Evolutionary conservation across 2,113 vertebrate genomes (phyloP).

Genomic region (Pedionomus torquatus): DNA sequence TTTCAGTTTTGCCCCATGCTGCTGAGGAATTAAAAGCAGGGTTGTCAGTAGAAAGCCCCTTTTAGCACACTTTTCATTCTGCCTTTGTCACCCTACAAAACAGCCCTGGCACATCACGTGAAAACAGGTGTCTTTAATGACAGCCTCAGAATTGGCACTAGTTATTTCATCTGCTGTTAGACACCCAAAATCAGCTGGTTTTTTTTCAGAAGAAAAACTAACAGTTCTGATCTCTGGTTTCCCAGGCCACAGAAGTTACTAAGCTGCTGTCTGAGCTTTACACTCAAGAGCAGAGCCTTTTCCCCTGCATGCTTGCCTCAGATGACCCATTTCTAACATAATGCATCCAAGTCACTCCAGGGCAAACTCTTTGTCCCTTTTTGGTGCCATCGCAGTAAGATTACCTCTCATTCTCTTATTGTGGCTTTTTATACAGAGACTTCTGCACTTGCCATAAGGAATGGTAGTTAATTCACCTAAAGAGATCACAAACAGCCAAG

Average conservation of each 20-base stretch:
- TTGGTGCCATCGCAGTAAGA: neutral
- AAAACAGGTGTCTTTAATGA: neutral
- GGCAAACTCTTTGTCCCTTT: neutral
- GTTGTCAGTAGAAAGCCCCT: neutral
- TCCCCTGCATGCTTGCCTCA: neutral
- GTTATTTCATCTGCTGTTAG: neutral
- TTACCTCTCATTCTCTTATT: neutral
- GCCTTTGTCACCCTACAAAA: neutral
- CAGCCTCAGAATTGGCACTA: neutral
- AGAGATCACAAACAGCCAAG: neutral
- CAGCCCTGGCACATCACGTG: neutral
- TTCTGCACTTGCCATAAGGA: neutral
- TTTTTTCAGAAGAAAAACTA: neutral
- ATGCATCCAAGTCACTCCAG: neutral
- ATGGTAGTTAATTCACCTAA: neutral
- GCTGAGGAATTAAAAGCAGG: neutral
- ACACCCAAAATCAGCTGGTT: neutral
- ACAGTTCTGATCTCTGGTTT: neutral
- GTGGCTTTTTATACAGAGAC: neutral
- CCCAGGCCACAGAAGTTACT: neutral
- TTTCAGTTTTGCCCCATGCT: neutral
- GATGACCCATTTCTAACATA: neutral
- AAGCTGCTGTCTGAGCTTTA: neutral
- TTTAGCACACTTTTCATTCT: neutral
- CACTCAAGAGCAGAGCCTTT: neutral